phyloP scores from a whole-genome alignment of 2,888 invertebrate genomes.

The Drosophila aldrichi region DNA sequence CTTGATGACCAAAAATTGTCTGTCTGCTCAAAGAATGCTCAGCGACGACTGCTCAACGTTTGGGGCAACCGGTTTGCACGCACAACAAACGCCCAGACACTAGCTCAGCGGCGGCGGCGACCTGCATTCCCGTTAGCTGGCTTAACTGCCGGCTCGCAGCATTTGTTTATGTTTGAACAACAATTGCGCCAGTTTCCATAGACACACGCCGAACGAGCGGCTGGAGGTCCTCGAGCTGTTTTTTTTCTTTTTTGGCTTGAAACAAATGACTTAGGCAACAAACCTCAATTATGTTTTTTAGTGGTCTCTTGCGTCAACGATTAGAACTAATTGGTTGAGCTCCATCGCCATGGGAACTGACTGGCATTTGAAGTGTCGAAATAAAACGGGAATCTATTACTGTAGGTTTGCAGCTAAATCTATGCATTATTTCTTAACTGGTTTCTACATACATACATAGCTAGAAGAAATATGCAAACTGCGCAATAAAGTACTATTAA shows the following conservation, averaged over 20 bases:
- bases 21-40: conserved; percentile 63
- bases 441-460: background rate
- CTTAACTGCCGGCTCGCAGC: conserved; percentile 36
- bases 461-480: background rate
- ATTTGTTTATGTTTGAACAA: conserved; percentile 75
- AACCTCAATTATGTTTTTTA: conserved; percentile 51
- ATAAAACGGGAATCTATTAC: conserved; percentile 40
- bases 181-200: conserved; percentile 76
- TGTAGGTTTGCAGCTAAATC: background rate
- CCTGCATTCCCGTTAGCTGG: conserved; percentile 55
- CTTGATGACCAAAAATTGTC: conserved; percentile 40
- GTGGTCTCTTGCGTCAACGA: conserved; percentile 15
- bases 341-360: conserved; percentile 36
- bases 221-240: conserved; percentile 55
- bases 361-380: conserved; percentile 45
- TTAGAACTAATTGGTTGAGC: conserved; percentile 51
- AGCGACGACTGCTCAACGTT: conserved; percentile 40
- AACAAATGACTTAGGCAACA: conserved; percentile 75
- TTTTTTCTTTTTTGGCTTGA: conserved; percentile 7
- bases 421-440: background rate
- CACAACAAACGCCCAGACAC: conserved; percentile 34
- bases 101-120: conserved; percentile 12
- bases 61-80: conserved; percentile 63
- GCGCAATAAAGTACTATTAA: background rate
- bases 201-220: conserved; percentile 44